Evolutionary conservation across 2,797 vertebrate species (phyloP).

Genomic region (Dipus sagitta): DNA sequence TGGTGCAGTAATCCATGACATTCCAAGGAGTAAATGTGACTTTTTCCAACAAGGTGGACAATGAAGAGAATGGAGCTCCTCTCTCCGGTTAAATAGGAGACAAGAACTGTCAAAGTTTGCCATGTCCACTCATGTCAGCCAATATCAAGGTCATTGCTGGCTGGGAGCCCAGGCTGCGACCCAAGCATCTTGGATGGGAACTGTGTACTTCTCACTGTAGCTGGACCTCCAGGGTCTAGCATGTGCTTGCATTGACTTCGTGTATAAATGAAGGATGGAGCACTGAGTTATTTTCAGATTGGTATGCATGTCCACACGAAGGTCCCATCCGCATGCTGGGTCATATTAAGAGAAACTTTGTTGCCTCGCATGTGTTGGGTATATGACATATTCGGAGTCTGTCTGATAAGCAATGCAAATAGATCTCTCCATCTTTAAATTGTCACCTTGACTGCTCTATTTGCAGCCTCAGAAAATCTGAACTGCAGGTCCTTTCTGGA

Average conservation of each 20-base stretch:
- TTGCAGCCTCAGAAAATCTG: neutral
- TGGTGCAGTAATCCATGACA: neutral
- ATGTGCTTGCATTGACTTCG: neutral
- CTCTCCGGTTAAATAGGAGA: neutral
- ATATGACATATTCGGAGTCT: neutral
- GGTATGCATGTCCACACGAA: neutral
- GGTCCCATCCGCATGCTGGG: neutral
- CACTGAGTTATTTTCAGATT: neutral
- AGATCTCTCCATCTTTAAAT: neutral
- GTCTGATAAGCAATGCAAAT: neutral
- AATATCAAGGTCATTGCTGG: neutral
- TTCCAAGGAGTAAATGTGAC: neutral
- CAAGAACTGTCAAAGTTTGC: neutral
- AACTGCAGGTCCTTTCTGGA: neutral
- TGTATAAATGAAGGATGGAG: neutral
- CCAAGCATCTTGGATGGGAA: neutral
- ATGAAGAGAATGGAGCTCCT: conserved; percentile 3
- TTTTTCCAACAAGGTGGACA: neutral
- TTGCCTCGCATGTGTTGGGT: neutral
- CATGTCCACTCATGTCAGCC: neutral
- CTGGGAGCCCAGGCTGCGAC: neutral
- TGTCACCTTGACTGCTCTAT: neutral
- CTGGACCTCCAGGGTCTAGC: neutral
- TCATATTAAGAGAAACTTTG: neutral
- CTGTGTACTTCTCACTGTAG: neutral